Conservation (phyloP, 2,113 vertebrate species). For the Peromyscus leucopus region DNA sequence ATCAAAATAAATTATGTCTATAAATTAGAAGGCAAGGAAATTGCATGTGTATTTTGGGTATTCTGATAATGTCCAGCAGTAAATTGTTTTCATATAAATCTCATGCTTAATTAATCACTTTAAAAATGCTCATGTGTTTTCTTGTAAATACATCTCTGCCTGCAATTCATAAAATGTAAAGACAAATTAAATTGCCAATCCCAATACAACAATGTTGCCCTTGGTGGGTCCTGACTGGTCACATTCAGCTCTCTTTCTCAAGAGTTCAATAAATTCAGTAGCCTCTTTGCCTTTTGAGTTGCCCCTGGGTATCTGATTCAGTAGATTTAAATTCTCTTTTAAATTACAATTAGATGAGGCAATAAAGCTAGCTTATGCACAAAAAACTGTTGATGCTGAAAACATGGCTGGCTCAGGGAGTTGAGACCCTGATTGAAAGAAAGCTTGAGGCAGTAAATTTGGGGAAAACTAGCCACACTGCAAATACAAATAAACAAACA, state of each 20-base stretch:
- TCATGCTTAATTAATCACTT: constrained; percentile 86
- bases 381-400: neutral
- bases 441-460: neutral
- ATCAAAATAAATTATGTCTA: constrained; percentile 87
- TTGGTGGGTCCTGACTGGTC: constrained; percentile 70
- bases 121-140: constrained; percentile 81
- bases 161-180: constrained; percentile 80
- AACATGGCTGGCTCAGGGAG: constrained; percentile 47
- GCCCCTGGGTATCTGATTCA: constrained; percentile 79
- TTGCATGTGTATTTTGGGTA: constrained; percentile 82
- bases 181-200: constrained; percentile 83
- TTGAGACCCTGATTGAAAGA: constrained; percentile 21
- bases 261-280: constrained; percentile 76
- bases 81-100: constrained; percentile 87
- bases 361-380: constrained; percentile 66
- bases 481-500: constrained; percentile 59
- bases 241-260: constrained; percentile 76
- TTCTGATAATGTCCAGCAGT: constrained; percentile 83
- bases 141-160: constrained; percentile 78
- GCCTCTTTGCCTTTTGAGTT: constrained; percentile 76
- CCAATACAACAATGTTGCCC: constrained; percentile 72
- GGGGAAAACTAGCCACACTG: neutral
- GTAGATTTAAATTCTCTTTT: constrained; percentile 82
- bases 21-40: constrained; percentile 86
- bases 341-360: constrained; percentile 78